Conservation (phyloP, 2,113 vertebrate species). For the Delphinapterus leucas region DNA sequence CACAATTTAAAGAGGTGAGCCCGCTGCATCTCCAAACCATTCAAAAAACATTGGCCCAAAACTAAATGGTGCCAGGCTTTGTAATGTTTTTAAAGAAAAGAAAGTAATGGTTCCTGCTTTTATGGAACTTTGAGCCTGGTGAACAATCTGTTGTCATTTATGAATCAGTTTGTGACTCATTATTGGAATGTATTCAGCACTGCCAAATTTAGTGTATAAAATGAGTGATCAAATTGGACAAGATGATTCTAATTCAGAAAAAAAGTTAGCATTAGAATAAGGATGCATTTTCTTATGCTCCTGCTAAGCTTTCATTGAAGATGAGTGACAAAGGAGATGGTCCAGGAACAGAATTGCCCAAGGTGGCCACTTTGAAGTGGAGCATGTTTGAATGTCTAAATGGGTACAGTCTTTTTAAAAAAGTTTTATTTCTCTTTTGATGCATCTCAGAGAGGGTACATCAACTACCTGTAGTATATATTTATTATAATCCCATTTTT, state of each 20-base stretch:
- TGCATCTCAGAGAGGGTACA: fast-evolving
- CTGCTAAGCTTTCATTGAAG: not conserved
- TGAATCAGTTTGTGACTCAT: not conserved
- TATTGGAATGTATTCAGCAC: not conserved
- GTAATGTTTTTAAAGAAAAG: not conserved
- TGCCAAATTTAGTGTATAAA: not conserved
- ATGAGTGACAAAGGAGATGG: not conserved
- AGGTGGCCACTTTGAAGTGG: not conserved
- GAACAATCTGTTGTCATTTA: conserved; percentile 14
- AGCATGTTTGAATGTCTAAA: not conserved
- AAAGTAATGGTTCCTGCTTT: not conserved
- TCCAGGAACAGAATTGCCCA: not conserved
- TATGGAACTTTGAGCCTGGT: not conserved
- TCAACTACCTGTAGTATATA: not conserved
- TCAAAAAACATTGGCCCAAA: not conserved
- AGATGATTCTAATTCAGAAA: not conserved
- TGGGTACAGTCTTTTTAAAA: not conserved
- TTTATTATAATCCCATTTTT: conserved; percentile 1
- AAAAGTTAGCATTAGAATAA: not conserved
- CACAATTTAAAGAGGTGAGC: not conserved
- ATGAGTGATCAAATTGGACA: not conserved
- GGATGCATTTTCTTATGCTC: not conserved
- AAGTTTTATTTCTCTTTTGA: not conserved
- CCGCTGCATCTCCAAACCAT: not conserved
- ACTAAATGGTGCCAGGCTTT: not conserved